These are phyloP conservation scores for Paratrypauchen microcephalus DNA, from an alignment of 2,797 vertebrate genomes.

Conservation along the genomic window DNA sequence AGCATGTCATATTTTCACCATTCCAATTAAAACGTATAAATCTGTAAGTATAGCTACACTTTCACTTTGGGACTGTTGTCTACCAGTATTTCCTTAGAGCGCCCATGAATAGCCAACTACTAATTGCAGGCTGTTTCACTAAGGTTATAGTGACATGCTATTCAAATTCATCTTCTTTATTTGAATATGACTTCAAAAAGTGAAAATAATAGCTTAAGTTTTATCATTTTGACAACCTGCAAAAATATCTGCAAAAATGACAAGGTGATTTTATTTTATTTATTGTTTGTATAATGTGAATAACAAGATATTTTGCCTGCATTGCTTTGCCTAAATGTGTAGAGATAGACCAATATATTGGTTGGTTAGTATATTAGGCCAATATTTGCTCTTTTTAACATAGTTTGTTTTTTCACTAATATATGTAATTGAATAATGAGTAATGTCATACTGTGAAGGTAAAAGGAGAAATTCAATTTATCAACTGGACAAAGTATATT, in stretches of 20 bases:
- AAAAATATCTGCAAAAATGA: not conserved
- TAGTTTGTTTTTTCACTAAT: too few species aligned
- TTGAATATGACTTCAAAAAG: not conserved
- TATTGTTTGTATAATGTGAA: not conserved
- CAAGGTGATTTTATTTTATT: not conserved
- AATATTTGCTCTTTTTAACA: too few species aligned
- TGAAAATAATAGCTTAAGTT: not conserved
- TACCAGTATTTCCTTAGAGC: not conserved
- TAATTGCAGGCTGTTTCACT: not conserved
- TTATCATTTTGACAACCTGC: not conserved
- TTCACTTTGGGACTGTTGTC: not conserved
- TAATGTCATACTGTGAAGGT: too few species aligned
- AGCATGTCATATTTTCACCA: too few species aligned
- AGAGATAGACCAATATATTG: too few species aligned
- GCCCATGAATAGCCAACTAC: too few species aligned
- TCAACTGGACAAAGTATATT: too few species aligned
- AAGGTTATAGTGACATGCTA: not conserved
- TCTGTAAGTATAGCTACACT: not conserved
- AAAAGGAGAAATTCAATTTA: too few species aligned
- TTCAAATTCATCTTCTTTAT: not conserved
- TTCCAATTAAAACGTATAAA: not conserved
- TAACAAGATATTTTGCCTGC: not conserved
- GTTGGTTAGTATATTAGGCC: too few species aligned
- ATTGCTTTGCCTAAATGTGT: too few species aligned
- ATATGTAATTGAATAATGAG: too few species aligned